A percentile compares a stretch with the other conserved stretches of the same genome.
These are phyloP conservation scores for Nematolebias whitei DNA, from an alignment of 2,113 vertebrate genomes.

Conservation along the genomic window DNA sequence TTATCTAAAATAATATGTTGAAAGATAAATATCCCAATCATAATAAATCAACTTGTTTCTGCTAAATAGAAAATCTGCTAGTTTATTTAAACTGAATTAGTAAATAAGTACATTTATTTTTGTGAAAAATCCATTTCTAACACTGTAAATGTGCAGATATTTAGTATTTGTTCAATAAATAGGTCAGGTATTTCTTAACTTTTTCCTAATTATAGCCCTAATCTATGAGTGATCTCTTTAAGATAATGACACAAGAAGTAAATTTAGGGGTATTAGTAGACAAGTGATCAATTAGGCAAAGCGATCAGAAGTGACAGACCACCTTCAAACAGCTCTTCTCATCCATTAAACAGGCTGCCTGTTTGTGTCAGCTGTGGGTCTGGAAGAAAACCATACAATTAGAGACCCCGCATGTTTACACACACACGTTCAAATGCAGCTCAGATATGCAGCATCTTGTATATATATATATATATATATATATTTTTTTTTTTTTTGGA, in stretches of 20 bases:
- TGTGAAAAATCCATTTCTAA: neutral
- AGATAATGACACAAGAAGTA: slow-evolving; percentile 55
- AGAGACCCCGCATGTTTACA: slow-evolving; percentile 72
- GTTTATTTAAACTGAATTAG: slow-evolving; percentile 52
- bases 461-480: slow-evolving; percentile 60
- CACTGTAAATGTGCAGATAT: neutral
- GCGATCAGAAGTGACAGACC: slow-evolving; percentile 79
- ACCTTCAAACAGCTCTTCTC: slow-evolving; percentile 73
- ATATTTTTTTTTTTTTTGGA: slow-evolving; percentile 44
- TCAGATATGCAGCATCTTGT: slow-evolving; percentile 65
- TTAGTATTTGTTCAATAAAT: slow-evolving; percentile 6
- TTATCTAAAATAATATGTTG: slow-evolving; percentile 80
- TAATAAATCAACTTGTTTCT: slow-evolving; percentile 72
- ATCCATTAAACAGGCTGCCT: slow-evolving; percentile 81
- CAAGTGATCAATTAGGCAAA: slow-evolving; percentile 75
- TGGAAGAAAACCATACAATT: slow-evolving; percentile 80
- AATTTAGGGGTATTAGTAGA: slow-evolving; percentile 65
- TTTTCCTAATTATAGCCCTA: slow-evolving; percentile 24
- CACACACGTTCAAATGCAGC: slow-evolving; percentile 77
- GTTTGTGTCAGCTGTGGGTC: slow-evolving; percentile 78
- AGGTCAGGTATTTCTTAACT: slow-evolving; percentile 16
- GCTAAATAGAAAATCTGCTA: slow-evolving; percentile 27
- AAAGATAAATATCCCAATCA: slow-evolving; percentile 68
- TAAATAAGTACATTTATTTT: slow-evolving; percentile 35
- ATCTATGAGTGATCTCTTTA: slow-evolving; percentile 53